phyloP scores from a whole-genome alignment of 2,888 invertebrate species.

The Cheilosia pagana region DNA sequence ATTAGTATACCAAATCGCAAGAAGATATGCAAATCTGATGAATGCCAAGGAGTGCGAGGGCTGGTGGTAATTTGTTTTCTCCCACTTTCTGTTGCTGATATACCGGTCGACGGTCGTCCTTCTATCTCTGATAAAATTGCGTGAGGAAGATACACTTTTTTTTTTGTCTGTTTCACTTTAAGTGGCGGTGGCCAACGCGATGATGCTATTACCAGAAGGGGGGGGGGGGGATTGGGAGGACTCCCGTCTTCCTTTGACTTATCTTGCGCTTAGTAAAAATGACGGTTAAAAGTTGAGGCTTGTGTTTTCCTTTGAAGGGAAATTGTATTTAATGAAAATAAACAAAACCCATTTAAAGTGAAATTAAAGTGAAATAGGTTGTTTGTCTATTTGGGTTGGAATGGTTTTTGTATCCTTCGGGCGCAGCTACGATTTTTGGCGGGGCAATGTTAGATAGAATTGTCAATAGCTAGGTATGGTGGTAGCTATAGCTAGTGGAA shows the following conservation, averaged over 20 bases:
- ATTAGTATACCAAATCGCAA: slow-evolving; percentile 66
- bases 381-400: slow-evolving; percentile 33
- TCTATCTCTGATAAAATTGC: slow-evolving; percentile 34
- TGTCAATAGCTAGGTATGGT: no score
- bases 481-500: no score
- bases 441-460: no score
- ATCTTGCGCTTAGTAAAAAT: slow-evolving; percentile 52
- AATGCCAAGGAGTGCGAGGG: slow-evolving; percentile 25
- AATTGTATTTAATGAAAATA: slow-evolving; percentile 67
- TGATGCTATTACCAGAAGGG: slow-evolving; percentile 16
- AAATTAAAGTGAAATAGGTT: slow-evolving; percentile 54
- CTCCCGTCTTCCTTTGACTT: slow-evolving; percentile 37
- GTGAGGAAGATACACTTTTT: slow-evolving; percentile 21
- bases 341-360: slow-evolving; percentile 65
- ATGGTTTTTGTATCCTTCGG: background rate
- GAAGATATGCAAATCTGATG: slow-evolving; percentile 70
- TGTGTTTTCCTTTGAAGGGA: slow-evolving; percentile 47
- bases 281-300: slow-evolving; percentile 52
- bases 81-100: slow-evolving; percentile 49
- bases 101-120: background rate
- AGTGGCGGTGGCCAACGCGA: slow-evolving; percentile 52
- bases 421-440: background rate
- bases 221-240: background rate
- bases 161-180: slow-evolving; percentile 17
- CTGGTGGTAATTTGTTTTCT: slow-evolving; percentile 63